phyloP scores from a whole-genome alignment of 2,113 vertebrate genomes.

The Callionymus lyra region DNA sequence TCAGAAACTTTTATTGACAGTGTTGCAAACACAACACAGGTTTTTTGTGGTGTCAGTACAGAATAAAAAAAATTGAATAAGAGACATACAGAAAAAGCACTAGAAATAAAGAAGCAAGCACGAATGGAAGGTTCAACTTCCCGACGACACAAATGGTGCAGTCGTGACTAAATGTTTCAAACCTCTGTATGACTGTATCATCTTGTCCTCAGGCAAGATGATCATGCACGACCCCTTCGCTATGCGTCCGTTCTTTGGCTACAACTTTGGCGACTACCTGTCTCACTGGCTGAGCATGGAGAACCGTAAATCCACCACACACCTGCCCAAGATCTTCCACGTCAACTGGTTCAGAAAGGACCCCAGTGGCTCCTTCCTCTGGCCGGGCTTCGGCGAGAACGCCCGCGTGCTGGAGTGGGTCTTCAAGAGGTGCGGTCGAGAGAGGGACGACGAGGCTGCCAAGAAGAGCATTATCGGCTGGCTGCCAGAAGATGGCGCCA shows the following conservation, averaged over 20 bases:
- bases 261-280: slow-evolving; percentile 95
- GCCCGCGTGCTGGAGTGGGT: slow-evolving; percentile 92
- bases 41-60: too few species aligned
- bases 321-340: slow-evolving; percentile 91
- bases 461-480: slow-evolving; percentile 76
- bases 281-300: slow-evolving; percentile 94
- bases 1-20: too few species aligned
- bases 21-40: too few species aligned
- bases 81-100: too few species aligned
- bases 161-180: too few species aligned
- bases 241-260: slow-evolving; percentile 98
- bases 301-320: slow-evolving; percentile 68
- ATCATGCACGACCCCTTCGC: slow-evolving; percentile 98
- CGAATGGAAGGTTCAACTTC: too few species aligned
- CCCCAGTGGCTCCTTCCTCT: slow-evolving; percentile 77
- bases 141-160: too few species aligned
- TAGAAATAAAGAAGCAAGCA: too few species aligned
- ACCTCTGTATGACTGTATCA: not conserved
- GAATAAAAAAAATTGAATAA: too few species aligned
- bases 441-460: slow-evolving; percentile 70
- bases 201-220: slow-evolving; percentile 70
- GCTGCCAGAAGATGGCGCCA: slow-evolving; percentile 66
- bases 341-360: slow-evolving; percentile 98
- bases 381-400: slow-evolving; percentile 94
- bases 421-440: slow-evolving; percentile 77